Evolutionary conservation across 2,888 invertebrate species (phyloP).

Genomic region (Emesis russula): DNA sequence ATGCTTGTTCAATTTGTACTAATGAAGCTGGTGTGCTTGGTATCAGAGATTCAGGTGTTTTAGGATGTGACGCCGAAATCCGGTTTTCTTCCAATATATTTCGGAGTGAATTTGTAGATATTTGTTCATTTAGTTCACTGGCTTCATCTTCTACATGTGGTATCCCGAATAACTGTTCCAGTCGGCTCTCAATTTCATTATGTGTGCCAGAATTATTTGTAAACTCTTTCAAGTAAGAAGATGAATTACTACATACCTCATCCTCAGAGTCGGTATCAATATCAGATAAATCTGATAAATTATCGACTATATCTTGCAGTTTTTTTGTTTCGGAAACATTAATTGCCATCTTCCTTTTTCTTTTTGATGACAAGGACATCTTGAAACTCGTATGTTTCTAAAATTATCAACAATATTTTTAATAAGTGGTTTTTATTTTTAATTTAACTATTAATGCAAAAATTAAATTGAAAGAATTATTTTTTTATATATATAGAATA

Average conservation of each 20-base stretch:
- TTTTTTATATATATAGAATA: too few relatives aligned
- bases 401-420: too few relatives aligned
- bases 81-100: neutral
- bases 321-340: neutral
- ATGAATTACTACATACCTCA: neutral
- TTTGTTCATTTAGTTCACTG: neutral
- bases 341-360: neutral
- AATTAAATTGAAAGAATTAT: too few relatives aligned
- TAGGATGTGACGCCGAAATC: neutral
- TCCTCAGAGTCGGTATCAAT: neutral
- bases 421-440: too few relatives aligned
- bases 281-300: conserved; percentile 9
- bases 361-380: neutral
- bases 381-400: neutral
- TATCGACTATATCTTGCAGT: neutral
- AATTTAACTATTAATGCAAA: too few relatives aligned
- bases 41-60: neutral
- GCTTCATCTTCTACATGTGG: neutral
- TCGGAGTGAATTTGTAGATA: neutral
- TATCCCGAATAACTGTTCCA: conserved; percentile 6
- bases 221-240: conserved; percentile 8
- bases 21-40: neutral
- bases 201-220: neutral
- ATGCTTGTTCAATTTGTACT: neutral
- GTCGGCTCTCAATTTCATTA: neutral